These are phyloP conservation scores for Ctenopoma kingsleyae DNA, from an alignment of 2,797 vertebrate species.

Conservation along the genomic window DNA sequence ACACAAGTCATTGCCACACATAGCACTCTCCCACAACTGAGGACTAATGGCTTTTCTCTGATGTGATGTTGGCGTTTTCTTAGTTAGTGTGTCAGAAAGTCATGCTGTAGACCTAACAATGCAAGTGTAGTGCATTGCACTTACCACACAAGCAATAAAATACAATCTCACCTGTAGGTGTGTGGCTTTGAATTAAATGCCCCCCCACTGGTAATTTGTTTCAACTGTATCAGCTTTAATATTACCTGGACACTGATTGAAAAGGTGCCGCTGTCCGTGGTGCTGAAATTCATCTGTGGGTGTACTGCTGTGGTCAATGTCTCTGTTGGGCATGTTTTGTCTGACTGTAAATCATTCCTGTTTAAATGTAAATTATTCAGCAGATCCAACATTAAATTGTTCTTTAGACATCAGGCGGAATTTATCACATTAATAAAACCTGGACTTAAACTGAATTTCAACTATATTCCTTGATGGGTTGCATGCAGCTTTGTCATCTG, in stretches of 20 bases:
- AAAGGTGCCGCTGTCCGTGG: constrained; percentile 52
- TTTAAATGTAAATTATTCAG: constrained; percentile 68
- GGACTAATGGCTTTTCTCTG: constrained; percentile 69
- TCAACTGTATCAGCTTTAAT: constrained; percentile 54
- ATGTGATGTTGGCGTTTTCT: constrained; percentile 60
- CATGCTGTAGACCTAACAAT: constrained; percentile 48
- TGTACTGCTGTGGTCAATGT: constrained; percentile 35
- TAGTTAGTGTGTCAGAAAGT: constrained; percentile 65
- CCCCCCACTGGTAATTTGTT: constrained; percentile 60
- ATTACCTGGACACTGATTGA: constrained; percentile 66
- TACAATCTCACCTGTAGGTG: constrained; percentile 62
- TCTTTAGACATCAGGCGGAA: constrained; percentile 38
- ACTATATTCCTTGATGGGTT: neutral
- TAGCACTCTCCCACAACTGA: constrained; percentile 61
- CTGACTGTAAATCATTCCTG: constrained; percentile 60
- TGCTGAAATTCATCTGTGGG: constrained; percentile 47
- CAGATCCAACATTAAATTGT: constrained; percentile 38
- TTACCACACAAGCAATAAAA: constrained; percentile 54
- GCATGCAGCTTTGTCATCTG: neutral
- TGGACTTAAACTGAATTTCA: neutral
- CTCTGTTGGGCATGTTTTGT: constrained; percentile 30
- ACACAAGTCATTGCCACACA: constrained; percentile 77
- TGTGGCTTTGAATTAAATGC: constrained; percentile 56
- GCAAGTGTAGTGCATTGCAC: constrained; percentile 21
- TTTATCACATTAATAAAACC: constrained; percentile 43